Evolutionary conservation across 1,140 invertebrate genomes (phyloP).

Genomic region (Drosophila insularis): DNA sequence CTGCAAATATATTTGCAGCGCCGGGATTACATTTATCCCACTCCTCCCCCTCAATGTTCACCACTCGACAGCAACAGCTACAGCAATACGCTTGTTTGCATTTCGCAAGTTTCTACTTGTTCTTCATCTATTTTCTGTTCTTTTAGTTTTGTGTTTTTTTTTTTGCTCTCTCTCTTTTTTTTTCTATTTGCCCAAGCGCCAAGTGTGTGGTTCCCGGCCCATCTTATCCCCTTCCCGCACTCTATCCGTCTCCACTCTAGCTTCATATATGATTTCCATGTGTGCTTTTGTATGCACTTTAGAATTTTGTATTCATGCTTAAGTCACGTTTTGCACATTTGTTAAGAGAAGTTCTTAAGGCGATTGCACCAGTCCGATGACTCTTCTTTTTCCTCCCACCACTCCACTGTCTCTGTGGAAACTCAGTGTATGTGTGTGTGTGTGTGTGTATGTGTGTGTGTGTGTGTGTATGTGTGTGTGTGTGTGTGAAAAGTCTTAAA

Average conservation of each 20-base stretch:
- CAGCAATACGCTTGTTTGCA: slow-evolving; percentile 50
- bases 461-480: slow-evolving; percentile 17
- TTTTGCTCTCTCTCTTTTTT: not conserved
- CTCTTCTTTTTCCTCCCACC: not conserved
- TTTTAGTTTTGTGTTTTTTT: not conserved
- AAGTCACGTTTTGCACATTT: slow-evolving; percentile 79
- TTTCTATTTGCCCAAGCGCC: slow-evolving; percentile 43
- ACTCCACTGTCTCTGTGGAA: no score
- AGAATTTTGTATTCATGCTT: slow-evolving; percentile 74
- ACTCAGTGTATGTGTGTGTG: slow-evolving; percentile 5
- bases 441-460: slow-evolving; percentile 58
- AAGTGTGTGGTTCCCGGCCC: slow-evolving; percentile 54
- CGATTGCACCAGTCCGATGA: slow-evolving; percentile 50
- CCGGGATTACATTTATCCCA: slow-evolving; percentile 71
- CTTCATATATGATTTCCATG: slow-evolving; percentile 35
- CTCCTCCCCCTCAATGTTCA: slow-evolving; percentile 21
- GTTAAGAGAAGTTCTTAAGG: slow-evolving; percentile 79
- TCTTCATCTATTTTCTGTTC: slow-evolving; percentile 10
- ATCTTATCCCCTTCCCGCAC: not conserved
- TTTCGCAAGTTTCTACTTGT: slow-evolving; percentile 62
- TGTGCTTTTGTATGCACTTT: slow-evolving; percentile 68
- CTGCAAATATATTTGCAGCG: slow-evolving; percentile 77
- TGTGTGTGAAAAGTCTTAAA: slow-evolving; percentile 71
- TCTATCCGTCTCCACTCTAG: not conserved
- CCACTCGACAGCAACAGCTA: not conserved